Base-by-base conservation (phyloP, 2,113 vertebrate genomes). In the Vulpes lagopus region DNA sequence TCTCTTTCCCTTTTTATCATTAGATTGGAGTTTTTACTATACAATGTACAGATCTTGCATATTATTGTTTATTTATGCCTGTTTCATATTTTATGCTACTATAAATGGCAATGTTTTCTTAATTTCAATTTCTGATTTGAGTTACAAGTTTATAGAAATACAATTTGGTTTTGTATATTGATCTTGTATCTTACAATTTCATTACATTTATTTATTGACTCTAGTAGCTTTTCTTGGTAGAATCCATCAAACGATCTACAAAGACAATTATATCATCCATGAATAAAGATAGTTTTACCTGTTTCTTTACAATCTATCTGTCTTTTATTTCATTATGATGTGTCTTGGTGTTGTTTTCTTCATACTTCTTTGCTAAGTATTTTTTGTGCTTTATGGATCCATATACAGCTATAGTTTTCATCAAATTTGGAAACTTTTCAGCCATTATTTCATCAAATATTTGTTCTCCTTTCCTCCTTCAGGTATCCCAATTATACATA, bases 181-280 rank as follows among this genome's bases (percentile, higher is more conserved):
- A 59, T 69, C 62, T 55, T 94, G 9, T 30, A 22, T 62, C 8
- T 11, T 80, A 73, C n/a, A 55, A 69, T 64, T 27, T 79, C 71
- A 11, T n/a, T 89, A 62, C 14, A 67, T 11, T 93, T 96, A 73
- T 71, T n/a, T 60, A 78, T 82, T 90, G 67, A 25, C 55, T 94
- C 49, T 55, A 79, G 43, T 59, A 94, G n/a, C 17, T 64, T 74
- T 95, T 57, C 67, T 73, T 57, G 43, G 25, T 64, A 79, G 69
- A 30, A 22, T 62, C 6, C 43, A 64, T 55, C n/a, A 55, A 55
- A 71, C 8, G 35, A 3, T 62, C 25, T 85, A 43, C 19, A 51
- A 22, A 16, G 8, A 89, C 11, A 89, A 32, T 78, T 74, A 89
- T 11, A 4, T 35, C 65, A 82, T 30, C 35, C 69, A 25, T 51